Percentiles rank a stretch among this genome's conserved stretches.
These are phyloP conservation scores for Sabellastarte sp. DNA, from an alignment of 2,888 invertebrate species.

Conservation along the genomic window DNA sequence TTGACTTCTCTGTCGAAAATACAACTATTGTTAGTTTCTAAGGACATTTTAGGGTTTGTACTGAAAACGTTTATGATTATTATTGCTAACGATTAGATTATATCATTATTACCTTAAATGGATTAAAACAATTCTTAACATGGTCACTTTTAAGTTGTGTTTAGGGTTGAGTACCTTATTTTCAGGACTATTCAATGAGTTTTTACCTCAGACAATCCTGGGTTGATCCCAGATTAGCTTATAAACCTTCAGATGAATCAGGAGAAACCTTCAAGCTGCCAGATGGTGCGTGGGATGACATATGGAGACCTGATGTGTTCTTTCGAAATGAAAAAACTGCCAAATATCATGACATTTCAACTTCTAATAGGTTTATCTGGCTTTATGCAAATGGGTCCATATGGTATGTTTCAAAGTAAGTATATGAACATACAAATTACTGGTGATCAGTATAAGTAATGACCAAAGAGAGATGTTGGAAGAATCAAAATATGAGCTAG, in stretches of 20 bases:
- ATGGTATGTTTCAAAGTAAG: conserved; percentile 23
- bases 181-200: neutral
- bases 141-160: too few species aligned
- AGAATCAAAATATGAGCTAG: too few species aligned
- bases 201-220: neutral
- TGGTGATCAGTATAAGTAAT: too few species aligned
- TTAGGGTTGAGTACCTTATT: neutral
- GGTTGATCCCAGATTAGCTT: neutral
- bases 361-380: conserved; percentile 18
- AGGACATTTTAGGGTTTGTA: too few species aligned
- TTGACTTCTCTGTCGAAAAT: too few species aligned
- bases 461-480: too few species aligned
- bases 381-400: conserved; percentile 15
- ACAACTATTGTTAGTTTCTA: too few species aligned
- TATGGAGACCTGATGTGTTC: conserved; percentile 25
- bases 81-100: too few species aligned
- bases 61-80: too few species aligned
- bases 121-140: too few species aligned
- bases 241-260: conserved; percentile 71
- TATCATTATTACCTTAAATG: too few species aligned
- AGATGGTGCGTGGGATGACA: conserved; percentile 17
- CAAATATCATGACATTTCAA: conserved; percentile 22
- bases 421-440: too few species aligned
- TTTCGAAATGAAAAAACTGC: conserved; percentile 25
- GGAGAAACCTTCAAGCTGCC: conserved; percentile 50